Conservation (phyloP, 2,797 vertebrate species). For the Sebastes matsubarae region DNA sequence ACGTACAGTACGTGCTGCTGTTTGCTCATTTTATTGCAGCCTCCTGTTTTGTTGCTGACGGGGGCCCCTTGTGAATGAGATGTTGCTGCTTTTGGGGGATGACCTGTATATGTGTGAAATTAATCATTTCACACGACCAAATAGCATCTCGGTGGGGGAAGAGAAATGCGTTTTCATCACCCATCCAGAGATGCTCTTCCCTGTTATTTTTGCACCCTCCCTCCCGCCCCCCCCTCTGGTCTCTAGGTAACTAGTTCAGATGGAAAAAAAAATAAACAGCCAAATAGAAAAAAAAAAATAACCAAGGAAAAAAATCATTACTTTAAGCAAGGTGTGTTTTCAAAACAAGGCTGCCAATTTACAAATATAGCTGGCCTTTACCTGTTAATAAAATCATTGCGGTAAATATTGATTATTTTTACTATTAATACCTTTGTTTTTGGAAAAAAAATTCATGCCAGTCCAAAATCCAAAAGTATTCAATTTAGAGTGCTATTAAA, state of each 20-base stretch:
- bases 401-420: not conserved
- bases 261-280: conserved; percentile 16
- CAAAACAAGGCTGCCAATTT: conserved; percentile 17
- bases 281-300: conserved; percentile 19
- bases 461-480: not conserved
- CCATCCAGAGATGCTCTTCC: conserved; percentile 55
- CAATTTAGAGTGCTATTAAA: not conserved
- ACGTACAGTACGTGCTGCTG: conserved; percentile 72
- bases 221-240: conserved; percentile 1
- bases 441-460: not conserved
- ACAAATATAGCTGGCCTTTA: conserved; percentile 22
- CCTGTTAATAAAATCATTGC: not conserved
- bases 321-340: conserved; percentile 30
- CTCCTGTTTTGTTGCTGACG: conserved; percentile 82
- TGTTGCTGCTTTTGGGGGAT: conserved; percentile 78
- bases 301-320: conserved; percentile 1
- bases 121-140: conserved; percentile 82
- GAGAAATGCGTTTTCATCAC: conserved; percentile 74
- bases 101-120: conserved; percentile 83
- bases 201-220: conserved; percentile 22
- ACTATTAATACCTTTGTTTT: not conserved
- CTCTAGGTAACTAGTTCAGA: conserved; percentile 58
- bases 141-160: conserved; percentile 66
- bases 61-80: conserved; percentile 82
- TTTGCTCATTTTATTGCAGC: conserved; percentile 80